Evolutionary conservation across 37 sponge, comb jelly and placozoan species (phyloP).

Genomic region (Diacarnus erythraeanus): DNA sequence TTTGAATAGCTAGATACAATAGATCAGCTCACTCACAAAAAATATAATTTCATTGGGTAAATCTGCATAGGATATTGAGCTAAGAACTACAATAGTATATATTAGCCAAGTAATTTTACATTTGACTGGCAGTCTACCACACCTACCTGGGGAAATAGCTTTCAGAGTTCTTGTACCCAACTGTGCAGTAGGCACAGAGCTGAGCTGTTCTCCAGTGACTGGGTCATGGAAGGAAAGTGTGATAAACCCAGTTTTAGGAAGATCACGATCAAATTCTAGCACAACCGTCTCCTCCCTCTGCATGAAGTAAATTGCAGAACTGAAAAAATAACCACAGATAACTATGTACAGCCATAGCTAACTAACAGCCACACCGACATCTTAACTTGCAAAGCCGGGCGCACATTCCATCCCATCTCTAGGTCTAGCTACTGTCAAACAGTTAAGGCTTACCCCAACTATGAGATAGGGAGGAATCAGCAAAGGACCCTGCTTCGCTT

Average conservation of each 20-base stretch:
- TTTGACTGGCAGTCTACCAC: background rate
- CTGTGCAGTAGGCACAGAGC: constrained; percentile 10
- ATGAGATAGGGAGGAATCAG: background rate
- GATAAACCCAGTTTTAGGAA: constrained; percentile 14
- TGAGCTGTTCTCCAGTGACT: background rate
- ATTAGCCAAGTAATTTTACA: too few relatives aligned
- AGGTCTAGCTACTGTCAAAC: background rate
- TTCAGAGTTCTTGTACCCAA: constrained; percentile 31
- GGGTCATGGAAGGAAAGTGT: constrained; percentile 17
- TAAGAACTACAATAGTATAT: too few relatives aligned
- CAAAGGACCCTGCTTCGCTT: background rate
- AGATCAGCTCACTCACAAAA: too few relatives aligned
- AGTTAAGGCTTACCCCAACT: background rate
- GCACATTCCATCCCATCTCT: too few relatives aligned
- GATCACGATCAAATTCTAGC: constrained; percentile 24
- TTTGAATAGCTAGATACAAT: too few relatives aligned
- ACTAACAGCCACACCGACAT: background rate
- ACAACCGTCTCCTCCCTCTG: constrained; percentile 41
- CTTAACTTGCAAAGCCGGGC: too few relatives aligned
- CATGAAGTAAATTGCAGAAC: constrained; percentile 20
- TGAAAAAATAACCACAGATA: constrained; percentile 51
- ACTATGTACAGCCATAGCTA: background rate
- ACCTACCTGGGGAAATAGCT: constrained; percentile 49
- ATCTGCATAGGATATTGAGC: too few relatives aligned
- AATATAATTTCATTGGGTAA: too few relatives aligned